Conservation (phyloP, 2,797 vertebrate genomes). For the Lithobates pipiens region DNA sequence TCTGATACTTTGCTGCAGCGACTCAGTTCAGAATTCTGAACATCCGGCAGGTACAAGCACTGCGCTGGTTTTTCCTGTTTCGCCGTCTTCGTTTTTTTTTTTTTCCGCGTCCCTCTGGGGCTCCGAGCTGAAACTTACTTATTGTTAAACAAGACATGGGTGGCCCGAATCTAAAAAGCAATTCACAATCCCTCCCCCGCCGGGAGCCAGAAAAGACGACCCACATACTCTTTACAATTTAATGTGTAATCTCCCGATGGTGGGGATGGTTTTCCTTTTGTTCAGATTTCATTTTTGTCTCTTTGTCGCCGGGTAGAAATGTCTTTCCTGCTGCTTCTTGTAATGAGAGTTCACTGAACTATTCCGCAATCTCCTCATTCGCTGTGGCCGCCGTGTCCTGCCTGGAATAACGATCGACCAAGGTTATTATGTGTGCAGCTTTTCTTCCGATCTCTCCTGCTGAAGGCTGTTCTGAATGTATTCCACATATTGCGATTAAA, state of each 20-base stretch:
- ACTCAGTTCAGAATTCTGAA: neutral
- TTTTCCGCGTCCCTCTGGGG: neutral
- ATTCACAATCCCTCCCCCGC: neutral
- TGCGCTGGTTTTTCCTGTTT: neutral
- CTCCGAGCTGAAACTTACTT: slow-evolving; percentile 1
- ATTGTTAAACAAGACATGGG: slow-evolving; percentile 11
- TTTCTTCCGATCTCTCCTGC: neutral
- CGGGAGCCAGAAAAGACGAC: neutral
- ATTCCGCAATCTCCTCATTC: neutral
- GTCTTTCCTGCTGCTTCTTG: slow-evolving; percentile 14
- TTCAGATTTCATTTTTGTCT: slow-evolving; percentile 10
- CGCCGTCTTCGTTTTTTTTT: neutral
- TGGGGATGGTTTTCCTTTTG: neutral
- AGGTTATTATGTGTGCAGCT: neutral
- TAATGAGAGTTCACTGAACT: slow-evolving; percentile 29
- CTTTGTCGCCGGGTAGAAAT: neutral
- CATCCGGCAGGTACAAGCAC: neutral
- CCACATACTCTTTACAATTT: neutral
- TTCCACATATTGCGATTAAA: neutral
- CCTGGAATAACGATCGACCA: neutral
- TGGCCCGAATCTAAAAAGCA: neutral
- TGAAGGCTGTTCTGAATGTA: neutral
- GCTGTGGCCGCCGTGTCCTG: neutral
- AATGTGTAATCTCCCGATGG: neutral
- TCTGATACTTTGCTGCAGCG: neutral